These are phyloP conservation scores for Campoletis sonorensis DNA, from an alignment of 1,140 invertebrate genomes.

Conservation along the genomic window DNA sequence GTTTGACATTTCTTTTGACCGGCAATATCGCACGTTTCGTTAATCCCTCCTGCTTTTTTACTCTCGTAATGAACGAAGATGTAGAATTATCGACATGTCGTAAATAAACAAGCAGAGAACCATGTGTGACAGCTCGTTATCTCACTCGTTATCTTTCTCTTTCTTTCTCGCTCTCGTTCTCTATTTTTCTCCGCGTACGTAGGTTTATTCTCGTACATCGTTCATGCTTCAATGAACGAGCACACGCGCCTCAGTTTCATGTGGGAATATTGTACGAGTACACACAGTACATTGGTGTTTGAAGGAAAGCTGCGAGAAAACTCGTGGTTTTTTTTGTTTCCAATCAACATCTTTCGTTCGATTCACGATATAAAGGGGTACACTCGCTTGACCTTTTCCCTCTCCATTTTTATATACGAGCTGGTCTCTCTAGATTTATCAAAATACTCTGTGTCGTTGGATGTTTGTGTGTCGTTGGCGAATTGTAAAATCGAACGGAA, in stretches of 20 bases:
- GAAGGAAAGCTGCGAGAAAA: neutral
- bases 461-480: neutral
- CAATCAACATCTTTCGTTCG: neutral
- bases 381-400: neutral
- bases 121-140: constrained; percentile 9
- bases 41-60: neutral
- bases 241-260: neutral
- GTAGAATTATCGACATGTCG: constrained; percentile 9
- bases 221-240: constrained; percentile 2
- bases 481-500: constrained; percentile 8
- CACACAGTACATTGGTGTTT: neutral
- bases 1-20: neutral
- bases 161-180: constrained; percentile 2
- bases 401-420: neutral
- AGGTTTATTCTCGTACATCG: neutral
- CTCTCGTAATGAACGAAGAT: neutral
- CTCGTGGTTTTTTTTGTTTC: neutral
- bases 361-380: neutral
- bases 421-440: too few relatives aligned
- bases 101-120: constrained; percentile 1
- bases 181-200: neutral
- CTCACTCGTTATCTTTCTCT: neutral
- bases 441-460: neutral
- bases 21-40: neutral
- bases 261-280: neutral